These are phyloP conservation scores for Drosophila nr. medialis DNA, from an alignment of 2,888 invertebrate genomes.

Conservation along the genomic window DNA sequence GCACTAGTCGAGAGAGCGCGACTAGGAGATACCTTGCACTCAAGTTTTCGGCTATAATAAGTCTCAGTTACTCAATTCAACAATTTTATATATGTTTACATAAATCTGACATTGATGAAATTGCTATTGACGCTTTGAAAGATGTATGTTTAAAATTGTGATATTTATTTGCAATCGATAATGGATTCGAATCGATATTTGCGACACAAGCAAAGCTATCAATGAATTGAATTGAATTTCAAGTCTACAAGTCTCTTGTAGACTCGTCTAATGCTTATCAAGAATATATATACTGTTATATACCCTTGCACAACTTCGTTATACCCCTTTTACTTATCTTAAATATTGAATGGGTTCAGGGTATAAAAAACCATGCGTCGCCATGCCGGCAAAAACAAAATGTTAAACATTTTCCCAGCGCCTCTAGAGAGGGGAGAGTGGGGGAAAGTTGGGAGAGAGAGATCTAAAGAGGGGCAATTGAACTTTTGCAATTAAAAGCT, in stretches of 20 bases:
- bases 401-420: constrained; percentile 37
- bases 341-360: neutral
- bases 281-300: neutral
- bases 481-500: constrained; percentile 67
- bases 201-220: neutral
- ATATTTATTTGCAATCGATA: neutral
- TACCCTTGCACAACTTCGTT: neutral
- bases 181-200: neutral
- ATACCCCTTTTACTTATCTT: neutral
- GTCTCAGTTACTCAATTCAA: neutral
- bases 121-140: neutral
- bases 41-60: neutral
- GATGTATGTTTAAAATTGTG: neutral
- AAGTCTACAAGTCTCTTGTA: neutral
- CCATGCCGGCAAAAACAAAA: constrained; percentile 40
- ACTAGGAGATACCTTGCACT: neutral
- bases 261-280: neutral
- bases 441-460: neutral
- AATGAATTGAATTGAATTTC: neutral
- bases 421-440: neutral
- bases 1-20: neutral
- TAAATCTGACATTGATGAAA: neutral
- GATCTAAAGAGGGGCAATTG: constrained; percentile 42
- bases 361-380: constrained; percentile 33
- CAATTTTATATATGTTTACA: neutral